Percentiles rank a stretch among this genome's conserved stretches.
Evolutionary conservation across 2,797 vertebrate species (phyloP).

Genomic region (Xiphophorus birchmanni): DNA sequence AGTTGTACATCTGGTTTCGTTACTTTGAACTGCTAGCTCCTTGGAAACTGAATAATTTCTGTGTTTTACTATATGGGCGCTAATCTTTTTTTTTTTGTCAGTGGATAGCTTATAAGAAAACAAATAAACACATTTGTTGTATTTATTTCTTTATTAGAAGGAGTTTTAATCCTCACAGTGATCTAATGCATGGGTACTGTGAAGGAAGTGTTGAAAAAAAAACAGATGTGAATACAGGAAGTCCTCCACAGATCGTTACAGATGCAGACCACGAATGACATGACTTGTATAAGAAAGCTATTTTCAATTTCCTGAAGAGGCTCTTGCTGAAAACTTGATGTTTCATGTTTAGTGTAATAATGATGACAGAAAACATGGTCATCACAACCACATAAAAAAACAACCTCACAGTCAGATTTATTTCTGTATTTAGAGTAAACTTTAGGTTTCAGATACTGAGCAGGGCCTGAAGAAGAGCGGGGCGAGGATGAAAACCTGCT

Average conservation of each 20-base stretch:
- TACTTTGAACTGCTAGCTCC: neutral
- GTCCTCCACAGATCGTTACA: neutral
- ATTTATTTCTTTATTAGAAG: constrained; percentile 1
- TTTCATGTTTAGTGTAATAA: constrained; percentile 6
- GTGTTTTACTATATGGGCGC: neutral
- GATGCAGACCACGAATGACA: neutral
- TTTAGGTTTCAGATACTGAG: constrained; percentile 44
- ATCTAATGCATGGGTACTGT: neutral
- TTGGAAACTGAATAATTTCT: neutral
- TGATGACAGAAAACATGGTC: constrained; percentile 19
- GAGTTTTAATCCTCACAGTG: neutral
- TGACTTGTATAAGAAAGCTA: constrained; percentile 1
- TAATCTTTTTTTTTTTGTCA: neutral
- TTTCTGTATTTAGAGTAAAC: constrained; percentile 49
- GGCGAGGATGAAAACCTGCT: constrained; percentile 51
- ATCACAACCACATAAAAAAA: constrained; percentile 25
- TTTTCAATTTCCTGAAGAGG: neutral
- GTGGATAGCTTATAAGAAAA: neutral
- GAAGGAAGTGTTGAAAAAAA: neutral
- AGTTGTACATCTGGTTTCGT: neutral
- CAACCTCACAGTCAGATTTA: constrained; percentile 9
- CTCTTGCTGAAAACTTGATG: constrained; percentile 1
- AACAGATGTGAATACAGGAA: constrained; percentile 18
- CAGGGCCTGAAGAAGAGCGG: constrained; percentile 45
- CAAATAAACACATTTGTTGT: neutral